Evolutionary conservation across 2,113 vertebrate genomes (phyloP).

Genomic region (Alectura lathami): DNA sequence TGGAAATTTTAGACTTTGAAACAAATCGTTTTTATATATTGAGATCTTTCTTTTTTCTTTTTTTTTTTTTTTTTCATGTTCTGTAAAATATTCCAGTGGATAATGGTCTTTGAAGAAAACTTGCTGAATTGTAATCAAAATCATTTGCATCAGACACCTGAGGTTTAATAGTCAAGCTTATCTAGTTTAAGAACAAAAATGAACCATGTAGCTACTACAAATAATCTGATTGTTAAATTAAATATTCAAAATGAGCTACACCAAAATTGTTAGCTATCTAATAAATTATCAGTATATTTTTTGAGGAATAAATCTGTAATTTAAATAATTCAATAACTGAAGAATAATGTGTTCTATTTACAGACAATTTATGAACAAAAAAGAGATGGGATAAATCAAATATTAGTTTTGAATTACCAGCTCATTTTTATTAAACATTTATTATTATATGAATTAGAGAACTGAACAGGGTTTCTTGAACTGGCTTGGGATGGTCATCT

Average conservation of each 20-base stretch:
- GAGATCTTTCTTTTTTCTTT: not conserved
- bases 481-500: not conserved
- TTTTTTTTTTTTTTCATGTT: not conserved
- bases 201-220: not conserved
- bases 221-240: slow-evolving; percentile 8
- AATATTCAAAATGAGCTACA: slow-evolving; percentile 25
- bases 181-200: slow-evolving; percentile 38
- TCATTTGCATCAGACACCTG: slow-evolving; percentile 35
- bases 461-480: not conserved
- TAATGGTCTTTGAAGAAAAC: not conserved
- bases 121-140: slow-evolving; percentile 3
- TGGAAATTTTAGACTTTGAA: slow-evolving; percentile 12
- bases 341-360: slow-evolving; percentile 11
- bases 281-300: not conserved
- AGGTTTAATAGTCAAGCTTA: slow-evolving; percentile 23
- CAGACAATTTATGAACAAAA: slow-evolving; percentile 29
- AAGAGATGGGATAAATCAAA: slow-evolving; percentile 5
- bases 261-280: not conserved
- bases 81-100: not conserved
- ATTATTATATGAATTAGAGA: slow-evolving; percentile 25
- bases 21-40: not conserved
- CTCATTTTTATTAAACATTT: not conserved
- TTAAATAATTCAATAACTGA: slow-evolving; percentile 34
- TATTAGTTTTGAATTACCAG: not conserved
- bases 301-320: slow-evolving; percentile 38